These are phyloP conservation scores for Poliocrania exsul DNA, from an alignment of 2,797 vertebrate genomes.

Conservation along the genomic window DNA sequence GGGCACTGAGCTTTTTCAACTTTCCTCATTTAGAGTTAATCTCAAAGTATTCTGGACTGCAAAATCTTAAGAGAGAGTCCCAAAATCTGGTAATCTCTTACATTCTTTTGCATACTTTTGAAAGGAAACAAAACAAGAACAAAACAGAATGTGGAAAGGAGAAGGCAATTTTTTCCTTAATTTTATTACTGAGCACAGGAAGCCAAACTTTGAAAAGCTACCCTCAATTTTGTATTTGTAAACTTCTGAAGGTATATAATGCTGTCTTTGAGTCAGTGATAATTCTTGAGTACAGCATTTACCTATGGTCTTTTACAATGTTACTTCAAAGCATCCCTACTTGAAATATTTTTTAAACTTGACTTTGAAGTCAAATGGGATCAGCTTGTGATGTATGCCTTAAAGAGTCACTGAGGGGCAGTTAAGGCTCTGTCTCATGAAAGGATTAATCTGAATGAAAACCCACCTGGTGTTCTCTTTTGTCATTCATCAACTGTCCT, in stretches of 20 bases:
- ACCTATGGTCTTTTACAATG: background rate
- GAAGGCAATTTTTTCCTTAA: background rate
- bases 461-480: slow-evolving; percentile 48
- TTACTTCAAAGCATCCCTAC: background rate
- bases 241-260: background rate
- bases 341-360: background rate
- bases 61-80: background rate
- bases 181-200: background rate
- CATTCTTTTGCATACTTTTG: background rate
- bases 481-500: slow-evolving; percentile 45
- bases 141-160: background rate
- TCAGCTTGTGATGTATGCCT: background rate
- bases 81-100: background rate
- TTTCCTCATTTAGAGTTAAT: background rate
- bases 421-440: background rate
- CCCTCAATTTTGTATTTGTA: background rate
- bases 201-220: background rate
- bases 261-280: background rate
- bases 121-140: background rate
- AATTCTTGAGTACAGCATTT: background rate
- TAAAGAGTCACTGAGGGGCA: slow-evolving; percentile 9
- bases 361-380: background rate
- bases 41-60: background rate
- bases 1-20: background rate
- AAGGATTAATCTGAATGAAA: slow-evolving; percentile 36